Evolutionary conservation across 92 coral and sea anemone genomes (phyloP), one percentile per base, ranked within the genome.

Genomic region (Chrysogorgia sp.): DNA sequence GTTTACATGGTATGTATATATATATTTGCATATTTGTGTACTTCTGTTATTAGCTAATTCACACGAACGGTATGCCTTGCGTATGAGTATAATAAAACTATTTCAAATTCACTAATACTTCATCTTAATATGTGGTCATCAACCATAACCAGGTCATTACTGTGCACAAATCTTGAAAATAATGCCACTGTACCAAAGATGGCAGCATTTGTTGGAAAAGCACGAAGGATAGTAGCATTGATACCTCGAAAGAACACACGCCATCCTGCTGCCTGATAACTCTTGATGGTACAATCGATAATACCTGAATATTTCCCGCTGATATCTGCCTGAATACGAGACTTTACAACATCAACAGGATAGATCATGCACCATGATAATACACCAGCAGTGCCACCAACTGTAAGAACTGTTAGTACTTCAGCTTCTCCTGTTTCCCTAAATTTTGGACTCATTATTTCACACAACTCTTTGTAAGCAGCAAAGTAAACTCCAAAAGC

Each of bases 251-350:
- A 85, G 40, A 94, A 89, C 53, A 88, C 85, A 0, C 79, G 56
- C 34, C 85, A n/a, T 0, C 98, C 98, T 28, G 90, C 94, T 20
- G 83, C 77, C 56, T 79, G 85, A 69, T 85, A 94, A 70, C 90
- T 91, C 84, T 88, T 83, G 0, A 91, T 49, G n/a, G 89, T 80
- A 64, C 98, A 91, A 71, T 94, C 98, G 10, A 43, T 34, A 58
- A 62, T 57, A 45, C 92, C 93, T 47, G 82, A 74, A 79, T 94
- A 94, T 63, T 81, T 86, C 13, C 98, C 96, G 61, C 74, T 82
- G 34, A 91, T 91, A 63, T 94, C 98, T n/a, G 98, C 97, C 79
- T 94, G 98, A 65, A 91, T 77, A 41, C 96, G 90, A 4, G 98
- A 91, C 82, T 94, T 94, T 3, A 89, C 50, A 29, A 91, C 97